phyloP scores from a whole-genome alignment of 2,888 invertebrate genomes.

The Morpho helenor region DNA sequence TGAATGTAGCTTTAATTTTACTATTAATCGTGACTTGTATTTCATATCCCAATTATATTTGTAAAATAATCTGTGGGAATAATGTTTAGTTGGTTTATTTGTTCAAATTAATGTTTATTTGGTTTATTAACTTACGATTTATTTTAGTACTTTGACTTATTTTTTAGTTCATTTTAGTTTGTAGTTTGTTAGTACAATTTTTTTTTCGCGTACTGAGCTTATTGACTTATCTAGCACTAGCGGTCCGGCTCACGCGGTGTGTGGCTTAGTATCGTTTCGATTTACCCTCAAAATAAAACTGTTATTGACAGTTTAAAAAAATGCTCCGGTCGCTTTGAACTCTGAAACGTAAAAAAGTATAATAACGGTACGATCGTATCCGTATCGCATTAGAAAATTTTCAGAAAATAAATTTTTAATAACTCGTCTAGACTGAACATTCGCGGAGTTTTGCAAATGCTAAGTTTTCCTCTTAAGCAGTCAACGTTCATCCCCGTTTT shows the following conservation, averaged over 20 bases:
- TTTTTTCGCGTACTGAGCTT: no score
- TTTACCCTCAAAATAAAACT: no score
- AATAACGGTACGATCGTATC: constrained; percentile 24
- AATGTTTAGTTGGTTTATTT: no score
- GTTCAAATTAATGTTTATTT: background rate
- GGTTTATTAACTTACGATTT: background rate
- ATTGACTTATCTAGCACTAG: no score
- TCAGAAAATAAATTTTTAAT: constrained; percentile 67
- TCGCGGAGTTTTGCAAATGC: constrained; percentile 52
- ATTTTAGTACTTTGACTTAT: no score
- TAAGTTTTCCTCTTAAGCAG: constrained; percentile 59
- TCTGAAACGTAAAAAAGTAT: no score
- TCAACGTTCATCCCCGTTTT: constrained; percentile 59
- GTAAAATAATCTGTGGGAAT: background rate
- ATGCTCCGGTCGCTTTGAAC: no score
- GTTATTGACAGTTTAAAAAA: no score
- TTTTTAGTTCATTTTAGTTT: no score
- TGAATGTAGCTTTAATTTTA: constrained; percentile 12
- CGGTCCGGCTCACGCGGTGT: no score
- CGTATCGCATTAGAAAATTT: constrained; percentile 52
- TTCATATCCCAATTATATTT: background rate
- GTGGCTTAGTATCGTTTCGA: no score
- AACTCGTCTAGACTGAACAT: constrained; percentile 72
- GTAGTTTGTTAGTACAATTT: no score
- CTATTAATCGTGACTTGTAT: background rate